Evolutionary conservation across 1,140 invertebrate species (phyloP).

Genomic region (Brachionus rubens): DNA sequence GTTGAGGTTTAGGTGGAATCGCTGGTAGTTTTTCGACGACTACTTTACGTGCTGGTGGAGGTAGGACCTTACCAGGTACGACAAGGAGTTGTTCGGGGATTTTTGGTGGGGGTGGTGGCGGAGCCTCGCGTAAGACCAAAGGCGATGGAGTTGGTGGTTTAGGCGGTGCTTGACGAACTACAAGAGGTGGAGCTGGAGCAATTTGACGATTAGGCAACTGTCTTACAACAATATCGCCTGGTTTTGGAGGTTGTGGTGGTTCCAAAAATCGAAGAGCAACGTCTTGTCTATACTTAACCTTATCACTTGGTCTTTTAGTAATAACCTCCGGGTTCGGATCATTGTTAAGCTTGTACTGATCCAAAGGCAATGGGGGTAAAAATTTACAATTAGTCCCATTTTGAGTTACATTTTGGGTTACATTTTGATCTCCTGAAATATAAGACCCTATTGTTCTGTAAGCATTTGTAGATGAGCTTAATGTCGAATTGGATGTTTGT

Average conservation of each 20-base stretch:
- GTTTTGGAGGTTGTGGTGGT: slow-evolving; percentile 45
- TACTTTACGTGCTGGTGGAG: slow-evolving; percentile 43
- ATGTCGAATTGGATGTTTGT: too few species aligned
- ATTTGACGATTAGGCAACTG: slow-evolving; percentile 34
- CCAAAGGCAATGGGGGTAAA: slow-evolving; percentile 31
- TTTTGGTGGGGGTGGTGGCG: slow-evolving; percentile 45
- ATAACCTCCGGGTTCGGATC: slow-evolving; percentile 46
- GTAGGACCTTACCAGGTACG: slow-evolving; percentile 26
- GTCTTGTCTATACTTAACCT: slow-evolving; percentile 37
- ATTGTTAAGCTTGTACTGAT: slow-evolving; percentile 45
- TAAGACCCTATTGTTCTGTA: slow-evolving; percentile 15
- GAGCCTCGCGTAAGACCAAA: slow-evolving; percentile 36
- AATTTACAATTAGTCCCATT: slow-evolving; percentile 21
- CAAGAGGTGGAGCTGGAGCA: slow-evolving; percentile 45
- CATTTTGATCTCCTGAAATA: neutral
- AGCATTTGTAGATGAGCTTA: neutral
- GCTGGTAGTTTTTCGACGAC: slow-evolving; percentile 45
- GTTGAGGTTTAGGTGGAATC: slow-evolving; percentile 40
- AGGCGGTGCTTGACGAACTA: slow-evolving; percentile 39
- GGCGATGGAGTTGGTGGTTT: slow-evolving; percentile 40
- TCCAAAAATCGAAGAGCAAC: slow-evolving; percentile 34
- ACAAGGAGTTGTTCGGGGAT: neutral
- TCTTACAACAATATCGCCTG: slow-evolving; percentile 28
- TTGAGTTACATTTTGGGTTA: neutral
- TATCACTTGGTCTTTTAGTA: neutral